Base-by-base conservation (phyloP, 2,797 vertebrate genomes). In the Selene dorsalis region DNA sequence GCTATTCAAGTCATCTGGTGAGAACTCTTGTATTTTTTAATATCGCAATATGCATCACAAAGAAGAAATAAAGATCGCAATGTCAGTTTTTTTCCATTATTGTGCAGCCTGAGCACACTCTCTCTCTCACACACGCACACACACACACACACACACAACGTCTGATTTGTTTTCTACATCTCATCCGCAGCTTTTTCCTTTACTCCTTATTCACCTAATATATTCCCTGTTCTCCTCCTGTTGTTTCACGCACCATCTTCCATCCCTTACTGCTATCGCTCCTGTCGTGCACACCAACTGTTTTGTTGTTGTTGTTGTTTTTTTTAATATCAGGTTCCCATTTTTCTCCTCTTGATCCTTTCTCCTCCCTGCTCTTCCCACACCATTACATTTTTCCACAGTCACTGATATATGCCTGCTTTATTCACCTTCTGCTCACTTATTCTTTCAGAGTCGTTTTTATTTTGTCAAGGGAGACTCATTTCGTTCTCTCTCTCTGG, bases 391-490 rank as follows among this genome's bases (percentile, higher is more conserved):
- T 82, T 68, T 84, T 81, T 56, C 57, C 65, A 63, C 53, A 57
- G 50, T 58, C 4, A 45, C 58, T 80, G 77, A 85, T 84, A 43
- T 76, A 83, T 65, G n/a, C 57, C 38, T 22, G 24, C 74, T 71
- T 88, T 86, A 78, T 81, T 86, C 79, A 82, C 80, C 80, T 80
- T 86, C 84, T 70, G 38, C 58, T 68, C 75, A 78, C 75, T 85
- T 79, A 68, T 73, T 77, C 79, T 82, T 72, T 59, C 57, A 45
- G 59, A 11, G 6, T 72, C 67, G 60, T 56, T 59, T 65, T 68
- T 69, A 57, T 79, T n/a, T 64, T 67, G 48, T 10, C 28, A 30
- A 24, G 20, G 56, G 24, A 79, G 70, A 57, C 65, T 50, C 45
- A 62, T 77, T 84, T 76, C 66, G 70, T 32, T 71, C 80, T 68